Conservation (phyloP, 2,888 invertebrate genomes). For the Encarsia formosa region DNA sequence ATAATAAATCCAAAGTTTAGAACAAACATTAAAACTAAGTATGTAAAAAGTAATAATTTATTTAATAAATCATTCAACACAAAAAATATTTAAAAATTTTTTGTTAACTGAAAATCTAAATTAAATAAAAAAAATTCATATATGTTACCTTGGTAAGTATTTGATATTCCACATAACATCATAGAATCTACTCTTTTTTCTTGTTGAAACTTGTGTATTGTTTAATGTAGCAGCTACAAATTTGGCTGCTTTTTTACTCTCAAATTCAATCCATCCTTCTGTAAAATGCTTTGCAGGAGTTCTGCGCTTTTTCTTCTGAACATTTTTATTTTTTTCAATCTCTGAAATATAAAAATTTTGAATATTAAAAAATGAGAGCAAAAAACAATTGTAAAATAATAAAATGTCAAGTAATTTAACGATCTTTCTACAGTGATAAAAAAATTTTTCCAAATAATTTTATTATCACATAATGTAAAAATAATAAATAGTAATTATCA, state of each 20-base stretch:
- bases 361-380: neutral
- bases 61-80: neutral
- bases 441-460: too few relatives aligned
- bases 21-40: slow-evolving; percentile 3
- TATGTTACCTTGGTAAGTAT: slow-evolving; percentile 78
- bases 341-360: slow-evolving; percentile 28
- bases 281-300: slow-evolving; percentile 62
- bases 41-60: too few relatives aligned
- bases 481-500: too few relatives aligned
- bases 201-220: slow-evolving; percentile 78
- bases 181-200: slow-evolving; percentile 81
- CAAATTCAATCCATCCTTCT: slow-evolving; percentile 96
- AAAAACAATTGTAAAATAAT: neutral
- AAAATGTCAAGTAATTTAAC: neutral
- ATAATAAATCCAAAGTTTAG: slow-evolving; percentile 1
- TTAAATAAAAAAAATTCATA: too few relatives aligned
- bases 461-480: too few relatives aligned
- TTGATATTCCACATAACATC: slow-evolving; percentile 95
- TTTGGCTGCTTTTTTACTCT: slow-evolving; percentile 83
- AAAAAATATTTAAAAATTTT: neutral
- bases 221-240: slow-evolving; percentile 79
- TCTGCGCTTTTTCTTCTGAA: slow-evolving; percentile 58
- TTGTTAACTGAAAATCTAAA: neutral
- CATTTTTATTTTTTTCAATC: slow-evolving; percentile 50
- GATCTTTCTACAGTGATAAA: slow-evolving; percentile 14